Base-by-base conservation (phyloP, 2,888 invertebrate species). In the Oscheius myriophilus region DNA sequence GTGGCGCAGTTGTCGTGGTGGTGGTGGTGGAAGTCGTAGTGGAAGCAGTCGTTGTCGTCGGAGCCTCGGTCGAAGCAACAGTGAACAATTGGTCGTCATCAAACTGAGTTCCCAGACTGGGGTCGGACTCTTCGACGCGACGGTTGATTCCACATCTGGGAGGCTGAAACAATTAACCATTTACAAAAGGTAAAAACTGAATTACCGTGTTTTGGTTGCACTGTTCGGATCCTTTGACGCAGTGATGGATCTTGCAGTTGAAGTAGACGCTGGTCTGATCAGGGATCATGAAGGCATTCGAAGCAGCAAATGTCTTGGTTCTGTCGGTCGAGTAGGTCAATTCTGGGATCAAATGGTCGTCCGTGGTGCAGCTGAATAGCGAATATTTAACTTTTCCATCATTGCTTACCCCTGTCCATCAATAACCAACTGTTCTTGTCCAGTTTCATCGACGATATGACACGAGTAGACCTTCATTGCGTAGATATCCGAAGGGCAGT, bases 1-100 rank as follows among this genome's bases (percentile, higher is more conserved):
- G 89, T 96, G 96, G 87, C 93, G 93, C 25, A 95, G 68, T 58
- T 2, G 53, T 68, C 95, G 64, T 67, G 12, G 68, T 65, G 1
- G 71, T 64, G 11, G 69, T 67, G 0, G 65, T 62, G 4, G 68
- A 39, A 12, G 61, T 54, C 9, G 54, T 54, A 3, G 54, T 2
- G 1, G 42, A 41, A 7, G 64, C 41, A 16, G 26, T 54, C 26
- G 2, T 18, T 18, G 45, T 59, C 45, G 49, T 61, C 12, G 61
- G 11, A 16, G 16, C 23, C 12, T 55, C 33, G n/a, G 14, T 66
- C 2, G 58, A 51, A 6, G 58, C 42, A 33, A 25, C 57, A 46
- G 61, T 42, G 46, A 61, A 26, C 25, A 61, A 33, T 23, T 61
- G 45, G 18, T 61, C 61, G 7, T 61, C 46, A 21, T 61, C 39